phyloP scores from a whole-genome alignment of 2,888 invertebrate species.

The Morinoia aosen region DNA sequence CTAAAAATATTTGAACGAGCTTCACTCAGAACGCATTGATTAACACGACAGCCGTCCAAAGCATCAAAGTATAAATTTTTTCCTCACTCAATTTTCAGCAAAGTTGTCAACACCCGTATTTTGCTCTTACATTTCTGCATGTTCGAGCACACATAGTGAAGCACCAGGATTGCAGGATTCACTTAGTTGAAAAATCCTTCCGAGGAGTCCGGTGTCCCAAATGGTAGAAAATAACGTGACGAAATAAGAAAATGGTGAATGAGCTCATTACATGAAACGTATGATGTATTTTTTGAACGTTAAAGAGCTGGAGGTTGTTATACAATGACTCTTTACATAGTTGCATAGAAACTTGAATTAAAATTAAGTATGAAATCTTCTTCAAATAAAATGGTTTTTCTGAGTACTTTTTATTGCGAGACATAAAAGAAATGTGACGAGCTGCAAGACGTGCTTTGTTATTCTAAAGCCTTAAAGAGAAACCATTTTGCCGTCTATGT shows the following conservation, averaged over 20 bases:
- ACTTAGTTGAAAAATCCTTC: too few relatives aligned
- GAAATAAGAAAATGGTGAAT: too few relatives aligned
- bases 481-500: background rate
- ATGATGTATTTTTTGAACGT: too few relatives aligned
- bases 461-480: background rate
- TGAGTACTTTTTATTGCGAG: background rate
- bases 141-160: background rate
- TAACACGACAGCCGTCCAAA: background rate
- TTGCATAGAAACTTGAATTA: too few relatives aligned
- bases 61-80: background rate
- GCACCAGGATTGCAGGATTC: too few relatives aligned
- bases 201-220: too few relatives aligned
- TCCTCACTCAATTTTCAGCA: background rate
- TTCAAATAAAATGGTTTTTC: background rate
- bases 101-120: background rate
- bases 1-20: too few relatives aligned
- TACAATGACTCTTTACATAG: too few relatives aligned
- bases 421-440: background rate
- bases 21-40: background rate
- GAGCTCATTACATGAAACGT: too few relatives aligned
- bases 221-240: too few relatives aligned
- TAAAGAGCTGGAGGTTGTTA: too few relatives aligned
- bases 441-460: background rate
- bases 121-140: background rate
- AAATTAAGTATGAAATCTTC: background rate